Conservation (phyloP, 2,888 invertebrate genomes). For the Tinea pellionella region DNA sequence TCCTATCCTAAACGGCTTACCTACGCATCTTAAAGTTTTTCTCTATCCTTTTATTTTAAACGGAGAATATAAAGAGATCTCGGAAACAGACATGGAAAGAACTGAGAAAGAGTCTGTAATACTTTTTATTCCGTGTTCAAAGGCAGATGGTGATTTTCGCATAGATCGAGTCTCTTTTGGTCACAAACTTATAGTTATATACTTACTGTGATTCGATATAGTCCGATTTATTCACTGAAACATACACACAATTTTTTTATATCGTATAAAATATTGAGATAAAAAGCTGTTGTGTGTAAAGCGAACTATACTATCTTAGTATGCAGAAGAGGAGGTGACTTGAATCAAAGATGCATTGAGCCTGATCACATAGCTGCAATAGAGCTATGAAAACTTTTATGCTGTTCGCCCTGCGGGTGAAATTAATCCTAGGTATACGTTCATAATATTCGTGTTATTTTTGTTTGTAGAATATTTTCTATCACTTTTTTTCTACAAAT, state of each 20-base stretch:
- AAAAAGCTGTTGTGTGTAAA: background rate
- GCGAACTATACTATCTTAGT: background rate
- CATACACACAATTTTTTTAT: too few relatives aligned
- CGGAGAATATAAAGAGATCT: background rate
- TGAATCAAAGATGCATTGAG: background rate
- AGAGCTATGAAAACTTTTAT: background rate
- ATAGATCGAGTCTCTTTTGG: background rate
- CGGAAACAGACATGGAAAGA: background rate
- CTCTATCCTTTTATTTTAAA: background rate
- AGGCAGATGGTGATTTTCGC: background rate
- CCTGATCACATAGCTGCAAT: background rate
- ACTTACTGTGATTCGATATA: background rate
- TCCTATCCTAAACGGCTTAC: background rate
- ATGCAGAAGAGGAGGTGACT: background rate
- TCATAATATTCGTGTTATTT: too few relatives aligned
- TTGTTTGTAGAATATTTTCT: too few relatives aligned
- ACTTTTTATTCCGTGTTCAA: background rate
- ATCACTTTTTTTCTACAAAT: too few relatives aligned
- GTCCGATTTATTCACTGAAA: background rate
- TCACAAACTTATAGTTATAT: background rate
- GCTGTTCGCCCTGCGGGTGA: background rate
- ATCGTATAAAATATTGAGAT: too few relatives aligned
- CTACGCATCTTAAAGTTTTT: background rate
- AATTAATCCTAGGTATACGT: background rate
- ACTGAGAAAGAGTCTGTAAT: background rate